Conservation (phyloP, 2,797 vertebrate species). For the Ctenosaura bakeri region DNA sequence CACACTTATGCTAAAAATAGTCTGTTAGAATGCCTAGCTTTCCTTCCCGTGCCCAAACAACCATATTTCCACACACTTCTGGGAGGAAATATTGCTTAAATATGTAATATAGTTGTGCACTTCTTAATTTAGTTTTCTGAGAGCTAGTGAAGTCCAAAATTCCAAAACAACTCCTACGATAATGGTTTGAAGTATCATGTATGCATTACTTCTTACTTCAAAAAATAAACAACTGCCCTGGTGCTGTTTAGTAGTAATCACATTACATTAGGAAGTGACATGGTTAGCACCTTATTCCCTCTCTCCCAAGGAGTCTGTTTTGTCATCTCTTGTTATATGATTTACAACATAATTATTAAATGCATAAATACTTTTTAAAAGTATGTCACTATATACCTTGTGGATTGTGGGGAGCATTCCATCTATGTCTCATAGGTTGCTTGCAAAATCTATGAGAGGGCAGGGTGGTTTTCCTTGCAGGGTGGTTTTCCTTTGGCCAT, state of each 20-base stretch:
- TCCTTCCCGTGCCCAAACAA: neutral
- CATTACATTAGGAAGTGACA: too few species aligned
- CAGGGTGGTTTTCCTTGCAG: neutral
- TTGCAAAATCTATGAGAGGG: neutral
- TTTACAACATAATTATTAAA: too few species aligned
- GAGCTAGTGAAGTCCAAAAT: neutral
- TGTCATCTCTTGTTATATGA: too few species aligned
- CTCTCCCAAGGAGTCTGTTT: neutral
- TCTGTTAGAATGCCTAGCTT: neutral
- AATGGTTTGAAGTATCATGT: too few species aligned
- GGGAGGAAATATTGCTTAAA: neutral
- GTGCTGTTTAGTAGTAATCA: neutral
- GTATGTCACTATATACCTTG: too few species aligned
- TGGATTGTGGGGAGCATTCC: too few species aligned
- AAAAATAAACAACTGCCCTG: neutral
- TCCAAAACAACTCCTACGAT: too few species aligned
- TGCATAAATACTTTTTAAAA: too few species aligned
- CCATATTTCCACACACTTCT: neutral
- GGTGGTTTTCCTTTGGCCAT: neutral
- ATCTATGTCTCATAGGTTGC: neutral
- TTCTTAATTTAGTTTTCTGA: neutral
- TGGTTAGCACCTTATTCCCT: too few species aligned
- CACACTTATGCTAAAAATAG: neutral
- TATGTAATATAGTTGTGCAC: too few species aligned
- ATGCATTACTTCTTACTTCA: neutral